phyloP scores from a whole-genome alignment of 2,113 vertebrate genomes.

The Muscicapa adusta region DNA sequence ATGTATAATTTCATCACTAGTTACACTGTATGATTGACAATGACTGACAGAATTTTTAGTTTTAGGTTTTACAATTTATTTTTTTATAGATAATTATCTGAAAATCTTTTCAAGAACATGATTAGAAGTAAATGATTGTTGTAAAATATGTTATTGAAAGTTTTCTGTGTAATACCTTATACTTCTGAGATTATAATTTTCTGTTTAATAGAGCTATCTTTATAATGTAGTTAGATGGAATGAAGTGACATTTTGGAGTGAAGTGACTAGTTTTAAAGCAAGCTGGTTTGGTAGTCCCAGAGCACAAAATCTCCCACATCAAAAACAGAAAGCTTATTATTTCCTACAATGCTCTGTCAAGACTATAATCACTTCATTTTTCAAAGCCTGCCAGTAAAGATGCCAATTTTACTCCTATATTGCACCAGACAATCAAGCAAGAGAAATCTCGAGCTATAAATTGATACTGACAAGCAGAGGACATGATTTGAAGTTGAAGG shows the following conservation, averaged over 20 bases:
- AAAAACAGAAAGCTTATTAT: neutral
- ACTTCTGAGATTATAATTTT: neutral
- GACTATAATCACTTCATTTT: neutral
- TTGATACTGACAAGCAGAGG: neutral
- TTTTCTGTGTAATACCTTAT: neutral
- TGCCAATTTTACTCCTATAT: neutral
- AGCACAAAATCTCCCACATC: neutral
- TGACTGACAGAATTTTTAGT: neutral
- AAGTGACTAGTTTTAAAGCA: neutral
- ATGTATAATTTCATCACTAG: neutral
- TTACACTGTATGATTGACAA: neutral
- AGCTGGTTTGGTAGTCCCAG: neutral
- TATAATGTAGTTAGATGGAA: neutral
- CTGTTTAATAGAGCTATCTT: neutral
- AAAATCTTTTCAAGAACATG: neutral
- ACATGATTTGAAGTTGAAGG: neutral
- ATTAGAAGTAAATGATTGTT: neutral
- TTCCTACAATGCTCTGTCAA: neutral
- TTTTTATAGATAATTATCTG: neutral
- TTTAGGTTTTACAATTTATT: neutral
- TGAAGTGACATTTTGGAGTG: neutral
- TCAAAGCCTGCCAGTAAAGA: neutral
- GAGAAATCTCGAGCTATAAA: neutral
- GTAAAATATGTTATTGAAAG: neutral
- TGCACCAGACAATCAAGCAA: neutral